A percentile compares a stretch with the other conserved stretches of the same genome.
These are phyloP conservation scores for Tenthredo scrophulariae DNA, from an alignment of 2,888 invertebrate genomes.

Conservation along the genomic window DNA sequence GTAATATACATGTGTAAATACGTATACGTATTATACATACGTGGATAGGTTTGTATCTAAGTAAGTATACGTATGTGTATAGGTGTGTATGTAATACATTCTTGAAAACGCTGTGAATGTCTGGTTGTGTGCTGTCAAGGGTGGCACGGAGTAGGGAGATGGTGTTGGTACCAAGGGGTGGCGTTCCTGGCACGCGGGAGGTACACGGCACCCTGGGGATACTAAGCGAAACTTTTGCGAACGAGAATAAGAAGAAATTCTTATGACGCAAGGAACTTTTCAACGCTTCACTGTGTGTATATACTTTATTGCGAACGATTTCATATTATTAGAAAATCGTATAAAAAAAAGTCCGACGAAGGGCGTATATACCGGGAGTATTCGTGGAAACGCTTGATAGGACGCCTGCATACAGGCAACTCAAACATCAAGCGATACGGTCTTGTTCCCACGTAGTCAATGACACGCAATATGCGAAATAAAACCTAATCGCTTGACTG, in stretches of 20 bases:
- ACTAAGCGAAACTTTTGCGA: constrained; percentile 64
- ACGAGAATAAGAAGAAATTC: constrained; percentile 60
- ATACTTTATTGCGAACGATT: constrained; percentile 46
- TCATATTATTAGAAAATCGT: constrained; percentile 39
- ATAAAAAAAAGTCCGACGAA: background rate
- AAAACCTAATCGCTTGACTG: no score
- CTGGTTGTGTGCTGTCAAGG: constrained; percentile 1
- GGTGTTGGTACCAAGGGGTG: constrained; percentile 43
- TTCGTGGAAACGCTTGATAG: background rate
- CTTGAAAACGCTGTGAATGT: constrained; percentile 5
- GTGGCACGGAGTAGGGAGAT: background rate
- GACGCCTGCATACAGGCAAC: no score
- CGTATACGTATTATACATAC: background rate
- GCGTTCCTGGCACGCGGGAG: constrained; percentile 57
- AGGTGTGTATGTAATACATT: background rate
- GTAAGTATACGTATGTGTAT: background rate
- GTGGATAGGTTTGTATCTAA: background rate
- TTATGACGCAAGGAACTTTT: constrained; percentile 58
- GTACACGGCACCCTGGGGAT: constrained; percentile 68
- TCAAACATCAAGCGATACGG: no score
- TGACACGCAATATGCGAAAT: no score
- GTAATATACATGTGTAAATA: background rate
- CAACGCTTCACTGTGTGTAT: constrained; percentile 26
- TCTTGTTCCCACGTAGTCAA: no score
- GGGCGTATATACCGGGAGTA: background rate